Evolutionary conservation across 1,140 invertebrate genomes (phyloP).

Genomic region (Magallana gigas): DNA sequence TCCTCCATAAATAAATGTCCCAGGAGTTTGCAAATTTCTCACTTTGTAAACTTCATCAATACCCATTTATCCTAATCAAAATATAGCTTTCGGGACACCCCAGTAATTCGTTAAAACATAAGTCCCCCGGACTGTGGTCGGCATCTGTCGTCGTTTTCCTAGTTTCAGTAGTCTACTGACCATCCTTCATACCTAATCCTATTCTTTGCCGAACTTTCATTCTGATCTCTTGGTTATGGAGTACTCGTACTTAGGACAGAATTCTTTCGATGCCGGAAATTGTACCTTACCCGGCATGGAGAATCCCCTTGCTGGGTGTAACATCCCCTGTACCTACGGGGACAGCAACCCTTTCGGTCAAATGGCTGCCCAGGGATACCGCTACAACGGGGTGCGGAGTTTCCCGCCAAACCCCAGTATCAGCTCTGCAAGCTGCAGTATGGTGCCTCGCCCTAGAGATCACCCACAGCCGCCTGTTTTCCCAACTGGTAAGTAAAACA

Average conservation of each 20-base stretch:
- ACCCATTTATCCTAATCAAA: slow-evolving; percentile 63
- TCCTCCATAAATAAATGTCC: slow-evolving; percentile 62
- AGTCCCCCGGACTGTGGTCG: slow-evolving; percentile 42
- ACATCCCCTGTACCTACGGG: slow-evolving; percentile 88
- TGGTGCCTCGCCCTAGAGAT: slow-evolving; percentile 74
- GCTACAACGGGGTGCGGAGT: slow-evolving; percentile 74
- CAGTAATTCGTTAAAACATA: slow-evolving; percentile 61
- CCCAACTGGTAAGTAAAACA: slow-evolving; percentile 74
- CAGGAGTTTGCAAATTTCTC: slow-evolving; percentile 62
- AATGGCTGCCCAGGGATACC: slow-evolving; percentile 85
- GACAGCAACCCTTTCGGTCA: slow-evolving; percentile 92
- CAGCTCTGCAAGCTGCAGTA: slow-evolving; percentile 71
- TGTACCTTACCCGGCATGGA: slow-evolving; percentile 83
- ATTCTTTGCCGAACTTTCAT: slow-evolving; percentile 9
- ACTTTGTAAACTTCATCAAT: slow-evolving; percentile 64
- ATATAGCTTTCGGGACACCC: slow-evolving; percentile 56
- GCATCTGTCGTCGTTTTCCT: neutral
- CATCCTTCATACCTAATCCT: slow-evolving; percentile 7
- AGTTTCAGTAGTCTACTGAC: slow-evolving; percentile 28
- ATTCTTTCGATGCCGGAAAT: slow-evolving; percentile 66
- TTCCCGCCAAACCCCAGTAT: slow-evolving; percentile 71
- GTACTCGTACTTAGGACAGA: slow-evolving; percentile 68
- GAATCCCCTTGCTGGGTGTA: slow-evolving; percentile 82
- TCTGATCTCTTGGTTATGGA: slow-evolving; percentile 56
- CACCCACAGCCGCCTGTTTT: slow-evolving; percentile 75